Evolutionary conservation across 2,797 vertebrate species (phyloP).

Genomic region (Thamnophis elegans): DNA sequence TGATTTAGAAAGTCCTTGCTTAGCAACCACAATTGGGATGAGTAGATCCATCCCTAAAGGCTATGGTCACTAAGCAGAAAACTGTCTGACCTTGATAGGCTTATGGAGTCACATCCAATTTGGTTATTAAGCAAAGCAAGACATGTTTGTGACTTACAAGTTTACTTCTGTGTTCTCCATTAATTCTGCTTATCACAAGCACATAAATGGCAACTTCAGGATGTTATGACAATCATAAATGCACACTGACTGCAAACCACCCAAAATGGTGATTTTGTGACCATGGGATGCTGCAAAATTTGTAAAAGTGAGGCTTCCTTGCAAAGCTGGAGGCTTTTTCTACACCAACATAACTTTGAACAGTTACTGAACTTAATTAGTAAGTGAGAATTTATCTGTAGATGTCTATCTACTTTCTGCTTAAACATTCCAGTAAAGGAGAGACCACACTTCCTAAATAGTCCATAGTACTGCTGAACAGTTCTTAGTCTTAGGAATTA

Average conservation of each 20-base stretch:
- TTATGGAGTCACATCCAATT: background rate
- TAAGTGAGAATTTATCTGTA: background rate
- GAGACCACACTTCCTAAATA: background rate
- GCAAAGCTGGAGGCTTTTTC: background rate
- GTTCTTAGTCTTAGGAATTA: background rate
- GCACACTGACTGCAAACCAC: background rate
- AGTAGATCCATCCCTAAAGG: background rate
- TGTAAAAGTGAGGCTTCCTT: background rate
- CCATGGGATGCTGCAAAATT: background rate
- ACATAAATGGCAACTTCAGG: background rate
- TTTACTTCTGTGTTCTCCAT: background rate
- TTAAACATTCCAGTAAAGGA: background rate
- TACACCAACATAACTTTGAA: background rate
- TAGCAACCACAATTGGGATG: background rate
- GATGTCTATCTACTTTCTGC: background rate
- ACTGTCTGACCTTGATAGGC: background rate
- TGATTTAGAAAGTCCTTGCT: background rate
- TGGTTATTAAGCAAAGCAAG: background rate
- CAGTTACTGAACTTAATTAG: background rate
- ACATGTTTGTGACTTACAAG: background rate
- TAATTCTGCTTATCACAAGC: background rate
- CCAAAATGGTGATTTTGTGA: background rate
- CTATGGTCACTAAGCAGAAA: background rate
- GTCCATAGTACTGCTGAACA: background rate
- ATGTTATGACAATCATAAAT: background rate